Conservation (phyloP, 2,797 vertebrate species). For the Tamandua tetradactyla region DNA sequence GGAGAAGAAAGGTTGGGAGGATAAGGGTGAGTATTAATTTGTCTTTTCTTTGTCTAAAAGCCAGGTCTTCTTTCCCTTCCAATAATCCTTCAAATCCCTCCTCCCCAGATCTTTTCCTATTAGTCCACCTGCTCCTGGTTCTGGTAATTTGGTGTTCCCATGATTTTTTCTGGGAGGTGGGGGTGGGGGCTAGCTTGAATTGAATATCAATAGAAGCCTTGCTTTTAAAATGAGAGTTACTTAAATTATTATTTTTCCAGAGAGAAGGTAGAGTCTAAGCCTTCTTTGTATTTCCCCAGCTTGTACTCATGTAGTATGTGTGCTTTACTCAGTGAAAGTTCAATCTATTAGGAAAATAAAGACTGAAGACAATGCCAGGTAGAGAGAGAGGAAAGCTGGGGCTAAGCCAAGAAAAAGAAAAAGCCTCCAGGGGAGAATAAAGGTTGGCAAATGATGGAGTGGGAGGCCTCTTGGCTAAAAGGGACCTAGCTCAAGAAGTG, state of each 20-base stretch:
- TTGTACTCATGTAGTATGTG: neutral
- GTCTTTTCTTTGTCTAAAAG: constrained; percentile 21
- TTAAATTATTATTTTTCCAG: constrained; percentile 12
- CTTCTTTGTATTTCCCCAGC: neutral
- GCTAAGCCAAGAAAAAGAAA: neutral
- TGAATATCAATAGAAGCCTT: neutral
- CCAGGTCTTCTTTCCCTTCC: neutral
- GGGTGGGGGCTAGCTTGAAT: neutral
- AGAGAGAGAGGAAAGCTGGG: neutral
- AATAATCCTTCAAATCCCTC: neutral
- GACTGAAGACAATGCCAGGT: neutral
- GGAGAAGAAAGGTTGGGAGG: neutral
- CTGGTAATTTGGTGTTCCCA: constrained; percentile 1
- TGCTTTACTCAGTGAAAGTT: neutral
- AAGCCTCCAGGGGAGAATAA: neutral
- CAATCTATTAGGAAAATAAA: constrained; percentile 2
- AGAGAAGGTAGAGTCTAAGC: neutral
- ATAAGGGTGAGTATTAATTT: neutral
- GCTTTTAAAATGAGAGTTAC: neutral
- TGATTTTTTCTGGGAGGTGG: neutral
- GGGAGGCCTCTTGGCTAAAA: neutral
- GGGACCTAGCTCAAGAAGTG: neutral
- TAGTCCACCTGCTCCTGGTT: constrained; percentile 3
- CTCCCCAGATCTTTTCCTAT: constrained; percentile 27
- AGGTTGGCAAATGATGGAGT: neutral